Evolutionary conservation across 2,797 vertebrate species (phyloP), one percentile per base, ranked within the genome.

Genomic region (Rhyacichthys aspro): DNA sequence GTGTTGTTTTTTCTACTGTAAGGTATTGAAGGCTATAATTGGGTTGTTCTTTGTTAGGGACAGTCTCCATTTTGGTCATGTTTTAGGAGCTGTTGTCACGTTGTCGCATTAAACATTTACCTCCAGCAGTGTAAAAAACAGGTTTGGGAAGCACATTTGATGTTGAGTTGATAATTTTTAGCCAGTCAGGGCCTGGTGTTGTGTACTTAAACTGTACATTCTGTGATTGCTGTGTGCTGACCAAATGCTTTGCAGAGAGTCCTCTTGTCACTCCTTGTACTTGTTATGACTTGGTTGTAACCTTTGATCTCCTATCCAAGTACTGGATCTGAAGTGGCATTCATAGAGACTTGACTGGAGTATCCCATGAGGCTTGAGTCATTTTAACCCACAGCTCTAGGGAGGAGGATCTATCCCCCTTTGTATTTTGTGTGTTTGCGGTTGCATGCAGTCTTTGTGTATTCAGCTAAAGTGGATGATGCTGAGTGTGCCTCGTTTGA

Each of bases 251-350:
- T 58, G 66, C 42, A 65, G 56, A 68, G 76, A 73, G 72, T 69
- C 44, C 62, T 55, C 63, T 71, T 84, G 67, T 88, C 70, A 67
- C 70, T 78, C 81, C 66, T 74, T 69, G 55, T 80, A 68, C 74
- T 82, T 80, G 81, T 81, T 79, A 76, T 55, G 75, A 77, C 83
- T 69, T 55, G 63, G 59, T 72, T 79, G 77, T 80, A 86, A 84
- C 81, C 74, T 83, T 69, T 82, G 84, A 82, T 80, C 84, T 85
- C 78, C 53, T 55, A 75, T 81, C 79, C 74, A 76, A 84, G 81
- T 65, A 72, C 67, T 76, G 78, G 79, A 84, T 86, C 80, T 79
- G 70, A 76, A 69, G 80, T 77, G 72, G 79, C 76, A 78, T 83
- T 87, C 70, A 78, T 67, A 56, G 66, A 65, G 63, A 70, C 79